Evolutionary conservation across 2,797 vertebrate genomes (phyloP).

Genomic region (Melanotaenia nigrans): DNA sequence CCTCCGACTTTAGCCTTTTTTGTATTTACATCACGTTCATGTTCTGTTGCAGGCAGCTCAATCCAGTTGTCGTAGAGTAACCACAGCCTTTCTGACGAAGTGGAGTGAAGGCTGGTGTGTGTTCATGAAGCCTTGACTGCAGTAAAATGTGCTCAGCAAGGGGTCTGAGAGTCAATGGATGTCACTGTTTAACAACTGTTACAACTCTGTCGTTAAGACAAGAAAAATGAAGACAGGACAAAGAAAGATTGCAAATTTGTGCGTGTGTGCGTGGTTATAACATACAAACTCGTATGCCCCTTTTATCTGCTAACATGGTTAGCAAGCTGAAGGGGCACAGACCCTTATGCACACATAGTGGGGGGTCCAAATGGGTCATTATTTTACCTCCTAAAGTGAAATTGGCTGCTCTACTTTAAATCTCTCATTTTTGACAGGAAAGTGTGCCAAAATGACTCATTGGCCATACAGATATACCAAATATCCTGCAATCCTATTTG

Average conservation of each 20-base stretch:
- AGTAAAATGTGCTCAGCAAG: slow-evolving; percentile 65
- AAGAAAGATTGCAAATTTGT: slow-evolving; percentile 63
- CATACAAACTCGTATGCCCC: slow-evolving; percentile 46
- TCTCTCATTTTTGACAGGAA: slow-evolving; percentile 34
- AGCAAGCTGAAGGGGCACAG: slow-evolving; percentile 54
- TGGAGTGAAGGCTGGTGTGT: slow-evolving; percentile 46
- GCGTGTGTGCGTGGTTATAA: slow-evolving; percentile 59
- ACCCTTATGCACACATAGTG: slow-evolving; percentile 38
- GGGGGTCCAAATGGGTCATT: slow-evolving; percentile 64
- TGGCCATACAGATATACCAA: slow-evolving; percentile 29
- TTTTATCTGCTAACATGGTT: slow-evolving; percentile 46
- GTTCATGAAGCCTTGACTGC: slow-evolving; percentile 48
- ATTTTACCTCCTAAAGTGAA: slow-evolving; percentile 51
- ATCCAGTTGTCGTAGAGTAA: slow-evolving; percentile 24
- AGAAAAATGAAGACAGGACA: slow-evolving; percentile 74
- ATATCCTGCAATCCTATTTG: slow-evolving; percentile 34
- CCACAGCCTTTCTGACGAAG: slow-evolving; percentile 27
- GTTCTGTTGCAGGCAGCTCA: slow-evolving; percentile 3
- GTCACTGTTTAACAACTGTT: slow-evolving; percentile 83
- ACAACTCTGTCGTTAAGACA: slow-evolving; percentile 69
- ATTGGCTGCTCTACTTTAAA: slow-evolving; percentile 53
- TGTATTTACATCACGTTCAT: slow-evolving; percentile 3
- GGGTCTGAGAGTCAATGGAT: slow-evolving; percentile 76
- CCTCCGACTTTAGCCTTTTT: slow-evolving; percentile 4
- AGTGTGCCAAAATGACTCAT: slow-evolving; percentile 26